Evolutionary conservation across 64 coral and sea anemone genomes (phyloP).

Genomic region (Hydrozoanthus tunicans): DNA sequence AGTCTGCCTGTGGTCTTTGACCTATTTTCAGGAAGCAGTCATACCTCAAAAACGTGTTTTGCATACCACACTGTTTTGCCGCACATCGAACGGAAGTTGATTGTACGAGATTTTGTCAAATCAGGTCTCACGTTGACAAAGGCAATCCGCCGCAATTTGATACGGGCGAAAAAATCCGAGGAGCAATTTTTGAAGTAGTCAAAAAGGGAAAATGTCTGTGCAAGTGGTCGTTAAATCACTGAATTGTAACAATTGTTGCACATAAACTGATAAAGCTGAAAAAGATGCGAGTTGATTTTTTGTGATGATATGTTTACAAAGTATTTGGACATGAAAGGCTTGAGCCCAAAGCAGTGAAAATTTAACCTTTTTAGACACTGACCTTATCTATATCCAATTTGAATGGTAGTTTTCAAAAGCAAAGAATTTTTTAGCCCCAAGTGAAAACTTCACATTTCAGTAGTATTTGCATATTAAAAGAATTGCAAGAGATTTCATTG

Average conservation of each 20-base stretch:
- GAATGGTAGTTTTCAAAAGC: too few relatives aligned
- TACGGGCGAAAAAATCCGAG: background rate
- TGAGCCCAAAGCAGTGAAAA: too few relatives aligned
- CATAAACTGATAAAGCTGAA: background rate
- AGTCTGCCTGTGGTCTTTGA: background rate
- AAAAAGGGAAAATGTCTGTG: background rate
- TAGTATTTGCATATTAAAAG: too few relatives aligned
- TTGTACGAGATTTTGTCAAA: background rate
- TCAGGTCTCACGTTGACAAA: background rate
- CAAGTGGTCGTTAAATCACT: background rate
- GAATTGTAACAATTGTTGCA: background rate
- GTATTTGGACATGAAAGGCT: too few relatives aligned
- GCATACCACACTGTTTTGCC: background rate
- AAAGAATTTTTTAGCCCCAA: too few relatives aligned
- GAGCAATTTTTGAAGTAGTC: background rate
- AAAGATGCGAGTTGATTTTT: background rate
- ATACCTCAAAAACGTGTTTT: constrained; percentile 22
- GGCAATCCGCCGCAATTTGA: background rate
- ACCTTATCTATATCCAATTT: too few relatives aligned
- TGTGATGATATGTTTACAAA: background rate
- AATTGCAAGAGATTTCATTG: too few relatives aligned
- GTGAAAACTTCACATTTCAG: too few relatives aligned
- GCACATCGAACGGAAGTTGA: constrained; percentile 28
- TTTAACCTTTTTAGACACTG: too few relatives aligned
- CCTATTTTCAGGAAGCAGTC: constrained; percentile 27